phyloP scores from a whole-genome alignment of 2,888 invertebrate genomes.

The Anoncus sp. region DNA sequence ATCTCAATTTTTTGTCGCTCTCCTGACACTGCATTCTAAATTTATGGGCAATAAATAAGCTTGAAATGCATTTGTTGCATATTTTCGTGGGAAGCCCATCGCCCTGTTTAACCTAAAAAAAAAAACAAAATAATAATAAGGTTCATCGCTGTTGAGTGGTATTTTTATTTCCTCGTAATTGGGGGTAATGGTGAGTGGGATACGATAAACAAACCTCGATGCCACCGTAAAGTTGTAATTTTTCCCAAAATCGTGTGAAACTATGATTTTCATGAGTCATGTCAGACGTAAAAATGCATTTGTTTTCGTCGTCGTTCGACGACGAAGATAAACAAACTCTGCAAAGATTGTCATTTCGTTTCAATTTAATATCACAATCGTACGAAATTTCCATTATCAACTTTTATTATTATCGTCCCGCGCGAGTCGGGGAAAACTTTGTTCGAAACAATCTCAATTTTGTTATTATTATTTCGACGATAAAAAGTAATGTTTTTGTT shows the following conservation, averaged over 20 bases:
- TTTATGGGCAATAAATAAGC: constrained; percentile 72
- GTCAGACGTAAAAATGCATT: constrained; percentile 69
- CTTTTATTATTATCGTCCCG: neutral
- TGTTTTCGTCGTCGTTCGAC: constrained; percentile 71
- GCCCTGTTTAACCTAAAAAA: constrained; percentile 69
- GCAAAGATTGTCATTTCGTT: constrained; percentile 66
- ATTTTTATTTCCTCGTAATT: neutral
- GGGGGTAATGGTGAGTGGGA: neutral
- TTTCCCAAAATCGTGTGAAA: constrained; percentile 64
- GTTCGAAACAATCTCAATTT: neutral
- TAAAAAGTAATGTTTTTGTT: too few relatives aligned
- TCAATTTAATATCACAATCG: constrained; percentile 37
- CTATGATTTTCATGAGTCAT: constrained; percentile 47
- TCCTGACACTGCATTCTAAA: constrained; percentile 75
- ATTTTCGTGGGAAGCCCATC: constrained; percentile 76
- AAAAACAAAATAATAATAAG: constrained; percentile 9
- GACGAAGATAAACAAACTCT: constrained; percentile 74
- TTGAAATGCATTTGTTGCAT: constrained; percentile 72
- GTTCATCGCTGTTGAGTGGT: neutral
- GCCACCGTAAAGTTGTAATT: constrained; percentile 74
- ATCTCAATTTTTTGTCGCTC: constrained; percentile 72
- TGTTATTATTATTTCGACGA: neutral
- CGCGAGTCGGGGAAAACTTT: neutral
- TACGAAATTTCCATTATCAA: constrained; percentile 59
- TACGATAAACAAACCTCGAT: constrained; percentile 71